Evolutionary conservation across 2,113 vertebrate genomes (phyloP), one percentile per base, ranked within the genome.

Genomic region (Microcebus tavaratra): DNA sequence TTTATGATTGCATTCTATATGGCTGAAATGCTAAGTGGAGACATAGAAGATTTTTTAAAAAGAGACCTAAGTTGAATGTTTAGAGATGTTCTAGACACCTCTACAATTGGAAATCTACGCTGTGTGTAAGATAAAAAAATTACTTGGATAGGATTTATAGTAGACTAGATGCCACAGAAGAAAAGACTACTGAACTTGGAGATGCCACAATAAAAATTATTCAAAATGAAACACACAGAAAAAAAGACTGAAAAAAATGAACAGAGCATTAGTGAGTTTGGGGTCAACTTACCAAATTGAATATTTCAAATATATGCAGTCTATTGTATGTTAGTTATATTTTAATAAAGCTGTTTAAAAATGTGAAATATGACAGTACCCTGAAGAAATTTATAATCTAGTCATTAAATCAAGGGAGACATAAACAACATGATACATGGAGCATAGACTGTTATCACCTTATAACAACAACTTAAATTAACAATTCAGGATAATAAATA

Each of bases 341-440:
- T 45, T 88, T 34, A 88, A 76, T 61, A 53, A 84, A 81, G 14
- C 12, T 96, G 9, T 53, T 79, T 76, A 53, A 91, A 91, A 97
- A 53, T n/a, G n/a, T 81, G 23, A 91, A 75, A 79, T 39, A 55
- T 42, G 11, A 20, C 21, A 81, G 15, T 48, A 61, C 1, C 29
- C 29, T 87, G 8, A 90, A 85, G 10, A 39, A 81, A 88, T 92
- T 48, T 72, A 84, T 81, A 65, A 57, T 84, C 87, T 42, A 61
- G 29, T 88, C 76, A 84, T 59, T 76, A 88, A 94, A 88, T 88
- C 73, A 88, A 67, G 45, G 31, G 25, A 63, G 9, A 73, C 57
- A 67, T 92, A 91, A 94, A 80, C 8, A 82, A 78, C 15, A 15
- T 57, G 15, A 70, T 53, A 63, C 2, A 23, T 14, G 45, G 2